These are phyloP conservation scores for Aquatica leii DNA, from an alignment of 2,888 invertebrate genomes.

Conservation along the genomic window DNA sequence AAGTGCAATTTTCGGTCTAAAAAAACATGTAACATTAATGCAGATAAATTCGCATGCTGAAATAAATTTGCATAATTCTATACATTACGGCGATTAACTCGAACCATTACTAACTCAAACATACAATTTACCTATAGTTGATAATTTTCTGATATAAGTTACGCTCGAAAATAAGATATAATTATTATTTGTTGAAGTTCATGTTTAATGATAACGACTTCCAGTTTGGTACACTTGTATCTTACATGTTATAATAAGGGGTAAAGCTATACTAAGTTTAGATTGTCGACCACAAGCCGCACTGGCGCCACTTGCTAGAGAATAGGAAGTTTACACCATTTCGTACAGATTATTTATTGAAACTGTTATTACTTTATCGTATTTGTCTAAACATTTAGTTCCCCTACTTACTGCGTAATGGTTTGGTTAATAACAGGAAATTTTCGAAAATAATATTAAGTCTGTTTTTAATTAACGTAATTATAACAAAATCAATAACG, in stretches of 20 bases:
- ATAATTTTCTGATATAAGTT: constrained; percentile 15
- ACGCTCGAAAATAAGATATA: constrained; percentile 27
- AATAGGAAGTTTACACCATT: constrained; percentile 26
- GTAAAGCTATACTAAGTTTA: constrained; percentile 20
- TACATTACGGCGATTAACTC: constrained; percentile 16
- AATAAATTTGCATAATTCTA: constrained; percentile 20
- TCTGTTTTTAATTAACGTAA: too few species aligned
- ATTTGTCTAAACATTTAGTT: constrained; percentile 15
- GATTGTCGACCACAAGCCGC: constrained; percentile 26
- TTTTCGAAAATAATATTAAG: too few species aligned
- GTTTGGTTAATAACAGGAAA: too few species aligned
- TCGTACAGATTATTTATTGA: constrained; percentile 29
- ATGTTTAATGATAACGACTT: constrained; percentile 31
- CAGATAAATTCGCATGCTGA: constrained; percentile 3
- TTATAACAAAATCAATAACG: background rate
- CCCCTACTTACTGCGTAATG: background rate
- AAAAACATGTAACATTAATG: constrained; percentile 1
- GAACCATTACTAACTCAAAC: constrained; percentile 12
- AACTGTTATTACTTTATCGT: constrained; percentile 25
- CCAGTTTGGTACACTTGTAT: constrained; percentile 34
- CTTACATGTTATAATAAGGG: constrained; percentile 31
- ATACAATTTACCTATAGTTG: constrained; percentile 18
- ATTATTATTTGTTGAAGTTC: constrained; percentile 26
- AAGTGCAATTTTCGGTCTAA: too few species aligned
- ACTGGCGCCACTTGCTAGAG: constrained; percentile 30